phyloP scores from a whole-genome alignment of 2,113 vertebrate species.

The Neotoma lepida region DNA sequence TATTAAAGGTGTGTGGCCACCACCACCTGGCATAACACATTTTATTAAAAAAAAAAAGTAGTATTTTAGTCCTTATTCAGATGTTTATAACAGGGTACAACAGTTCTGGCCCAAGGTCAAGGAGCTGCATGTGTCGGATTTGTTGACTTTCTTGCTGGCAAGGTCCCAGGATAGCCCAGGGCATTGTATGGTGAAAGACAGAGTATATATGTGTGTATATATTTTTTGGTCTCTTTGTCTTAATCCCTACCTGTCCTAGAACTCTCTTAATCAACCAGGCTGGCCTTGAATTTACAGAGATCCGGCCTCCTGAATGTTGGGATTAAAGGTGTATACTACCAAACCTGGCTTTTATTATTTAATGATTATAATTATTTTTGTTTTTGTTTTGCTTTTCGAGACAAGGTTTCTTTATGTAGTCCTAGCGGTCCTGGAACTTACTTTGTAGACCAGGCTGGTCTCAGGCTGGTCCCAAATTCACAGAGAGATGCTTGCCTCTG shows the following conservation, averaged over 20 bases:
- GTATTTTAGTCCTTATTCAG: neutral
- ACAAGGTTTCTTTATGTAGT: neutral
- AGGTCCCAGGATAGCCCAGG: neutral
- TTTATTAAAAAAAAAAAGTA: neutral
- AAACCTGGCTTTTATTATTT: neutral
- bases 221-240: neutral
- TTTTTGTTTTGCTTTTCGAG: neutral
- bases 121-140: neutral
- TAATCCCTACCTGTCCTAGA: neutral
- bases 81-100: neutral
- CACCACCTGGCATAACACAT: neutral
- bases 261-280: neutral
- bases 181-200: neutral
- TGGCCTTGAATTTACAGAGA: neutral
- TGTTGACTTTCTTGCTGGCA: neutral
- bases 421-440: neutral
- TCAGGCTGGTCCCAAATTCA: neutral
- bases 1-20: neutral
- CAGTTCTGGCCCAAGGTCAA: neutral
- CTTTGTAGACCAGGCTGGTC: neutral
- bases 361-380: neutral
- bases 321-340: neutral
- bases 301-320: neutral
- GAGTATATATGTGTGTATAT: too few relatives aligned
- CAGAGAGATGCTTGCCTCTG: neutral